Evolutionary conservation across 2,113 vertebrate species (phyloP).

Genomic region (Hippocampus zosterae): DNA sequence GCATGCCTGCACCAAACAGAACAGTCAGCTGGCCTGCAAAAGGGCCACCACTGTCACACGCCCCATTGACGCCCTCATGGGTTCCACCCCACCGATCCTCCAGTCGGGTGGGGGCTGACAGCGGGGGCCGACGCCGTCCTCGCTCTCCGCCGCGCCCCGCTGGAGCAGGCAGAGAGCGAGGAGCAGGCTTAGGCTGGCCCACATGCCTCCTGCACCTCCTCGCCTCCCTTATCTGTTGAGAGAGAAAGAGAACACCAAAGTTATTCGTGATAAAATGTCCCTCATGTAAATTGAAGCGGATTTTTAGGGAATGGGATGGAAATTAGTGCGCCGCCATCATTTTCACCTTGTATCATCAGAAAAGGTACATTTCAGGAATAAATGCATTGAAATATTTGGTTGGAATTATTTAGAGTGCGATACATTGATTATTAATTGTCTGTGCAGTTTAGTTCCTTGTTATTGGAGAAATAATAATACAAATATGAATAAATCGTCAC

Average conservation of each 20-base stretch:
- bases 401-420: too few species aligned
- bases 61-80: conserved; percentile 78
- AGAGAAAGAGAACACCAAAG: background rate
- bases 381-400: too few species aligned
- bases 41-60: conserved; percentile 85
- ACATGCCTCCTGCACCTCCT: conserved; percentile 73
- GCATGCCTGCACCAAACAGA: conserved; percentile 89
- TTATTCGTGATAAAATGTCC: too few species aligned
- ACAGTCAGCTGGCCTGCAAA: conserved; percentile 88
- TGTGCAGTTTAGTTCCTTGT: too few species aligned
- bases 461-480: too few species aligned
- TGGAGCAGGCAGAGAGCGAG: conserved; percentile 87
- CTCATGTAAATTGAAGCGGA: too few species aligned
- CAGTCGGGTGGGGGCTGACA: conserved; percentile 80
- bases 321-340: too few species aligned
- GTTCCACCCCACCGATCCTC: conserved; percentile 75
- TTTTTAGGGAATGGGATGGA: too few species aligned
- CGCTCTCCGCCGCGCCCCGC: conserved; percentile 77
- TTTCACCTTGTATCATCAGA: too few species aligned
- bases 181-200: conserved; percentile 78
- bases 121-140: conserved; percentile 57
- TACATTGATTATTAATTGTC: too few species aligned
- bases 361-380: too few species aligned
- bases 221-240: conserved; percentile 23
- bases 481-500: too few species aligned